Evolutionary conservation across 2,113 vertebrate genomes (phyloP), one percentile per base, ranked within the genome.

Genomic region (Tetrax tetrax): DNA sequence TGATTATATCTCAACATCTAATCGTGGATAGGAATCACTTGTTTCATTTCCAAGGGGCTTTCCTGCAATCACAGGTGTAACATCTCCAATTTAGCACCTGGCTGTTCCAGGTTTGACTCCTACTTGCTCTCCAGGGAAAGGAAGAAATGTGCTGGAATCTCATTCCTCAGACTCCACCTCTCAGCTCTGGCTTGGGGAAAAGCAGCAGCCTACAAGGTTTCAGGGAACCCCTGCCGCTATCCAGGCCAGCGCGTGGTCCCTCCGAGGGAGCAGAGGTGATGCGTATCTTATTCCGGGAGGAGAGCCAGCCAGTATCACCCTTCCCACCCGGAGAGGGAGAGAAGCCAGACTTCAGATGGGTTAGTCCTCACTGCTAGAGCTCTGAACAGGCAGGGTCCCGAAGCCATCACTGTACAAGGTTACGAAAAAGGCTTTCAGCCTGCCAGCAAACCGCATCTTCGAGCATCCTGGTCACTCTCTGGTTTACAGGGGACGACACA

Each of bases 401-500:
- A 72, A 69, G 4, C 8, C 48, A 75, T 23, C 64, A 19, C 0
- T 18, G 28, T 19, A n/a, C 14, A 16, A 33, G 25, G 57, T 29
- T 63, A 68, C 2, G 21, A 48, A 53, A 35, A n/a, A 53, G 31
- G 27, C 24, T 66, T 47, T 43, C 48, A 57, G 77, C 29, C 37
- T 35, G 37, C 24, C 35, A 57, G 37, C 7, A 66, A 53, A 8
- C 18, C 3, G 38, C 57, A 13, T 21, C 24, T 41, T 47, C 0
- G 0, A 27, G 43, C 43, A 24, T 10, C 23, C 43, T 21, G 29
- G 68, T 37, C 23, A 1, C 59, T 23, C 25, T 17, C 17, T n/a
- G 31, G 9, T 23, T 82, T 12, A 2, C 9, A 59, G 51, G 29
- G 21, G 5, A 56, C 14, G 20, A 51, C 12, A 6, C 0, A 1